Conservation (phyloP, 2,888 invertebrate genomes). For the Yponomeuta evonymella region DNA sequence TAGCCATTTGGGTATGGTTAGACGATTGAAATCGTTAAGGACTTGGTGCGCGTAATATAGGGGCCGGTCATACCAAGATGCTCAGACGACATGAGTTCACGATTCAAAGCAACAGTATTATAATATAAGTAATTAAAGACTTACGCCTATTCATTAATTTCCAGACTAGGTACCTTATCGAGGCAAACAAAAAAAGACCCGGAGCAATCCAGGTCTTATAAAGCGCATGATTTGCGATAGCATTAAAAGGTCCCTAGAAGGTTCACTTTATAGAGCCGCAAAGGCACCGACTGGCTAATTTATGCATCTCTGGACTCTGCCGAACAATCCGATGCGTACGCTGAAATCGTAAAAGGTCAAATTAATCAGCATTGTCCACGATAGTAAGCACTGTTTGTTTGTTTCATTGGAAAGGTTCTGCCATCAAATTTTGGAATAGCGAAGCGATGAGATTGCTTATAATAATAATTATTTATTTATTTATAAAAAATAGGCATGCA, state of each 20-base stretch:
- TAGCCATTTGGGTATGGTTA: too few species aligned
- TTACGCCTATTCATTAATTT: neutral
- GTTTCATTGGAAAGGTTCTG: neutral
- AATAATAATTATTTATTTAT: too few species aligned
- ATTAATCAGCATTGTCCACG: neutral
- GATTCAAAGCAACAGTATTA: too few species aligned
- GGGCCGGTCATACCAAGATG: too few species aligned
- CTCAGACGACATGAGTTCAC: too few species aligned
- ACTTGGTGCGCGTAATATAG: too few species aligned
- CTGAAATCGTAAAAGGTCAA: neutral
- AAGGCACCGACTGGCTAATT: constrained; percentile 9
- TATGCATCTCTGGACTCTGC: neutral
- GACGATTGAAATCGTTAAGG: too few species aligned
- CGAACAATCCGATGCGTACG: neutral
- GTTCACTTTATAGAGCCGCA: constrained; percentile 6
- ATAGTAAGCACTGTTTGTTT: neutral
- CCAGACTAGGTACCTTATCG: neutral
- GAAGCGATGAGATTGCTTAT: too few species aligned
- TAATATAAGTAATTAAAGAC: neutral
- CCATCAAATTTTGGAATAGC: neutral
- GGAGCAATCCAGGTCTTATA: neutral
- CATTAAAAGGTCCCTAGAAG: neutral
- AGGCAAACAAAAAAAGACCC: neutral
- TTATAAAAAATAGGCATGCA: too few species aligned
- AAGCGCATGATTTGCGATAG: constrained; percentile 10